phyloP scores from a whole-genome alignment of 2,888 invertebrate species.

The Callyntrura guangdongensis region DNA sequence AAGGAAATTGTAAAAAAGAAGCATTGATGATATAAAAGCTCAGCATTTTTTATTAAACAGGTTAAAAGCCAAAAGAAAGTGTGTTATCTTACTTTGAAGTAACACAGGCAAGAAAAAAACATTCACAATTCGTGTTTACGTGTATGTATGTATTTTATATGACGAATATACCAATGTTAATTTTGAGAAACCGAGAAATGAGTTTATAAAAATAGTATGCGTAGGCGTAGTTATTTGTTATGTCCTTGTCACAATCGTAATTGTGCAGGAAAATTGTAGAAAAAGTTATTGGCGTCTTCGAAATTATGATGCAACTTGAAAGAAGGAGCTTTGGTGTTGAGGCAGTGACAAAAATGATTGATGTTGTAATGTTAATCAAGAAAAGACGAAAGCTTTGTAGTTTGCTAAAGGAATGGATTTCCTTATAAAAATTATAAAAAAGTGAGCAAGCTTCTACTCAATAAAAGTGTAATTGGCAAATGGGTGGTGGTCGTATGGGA shows the following conservation, averaged over 20 bases:
- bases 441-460: not conserved
- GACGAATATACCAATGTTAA: too few species aligned
- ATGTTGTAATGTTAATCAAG: constrained; percentile 1
- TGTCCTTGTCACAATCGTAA: too few species aligned
- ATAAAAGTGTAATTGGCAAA: not conserved
- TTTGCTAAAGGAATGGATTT: not conserved
- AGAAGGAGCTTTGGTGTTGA: not conserved
- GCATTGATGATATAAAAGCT: not conserved
- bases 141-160: too few species aligned
- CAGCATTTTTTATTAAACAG: too few species aligned
- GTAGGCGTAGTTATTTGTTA: too few species aligned
- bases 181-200: too few species aligned
- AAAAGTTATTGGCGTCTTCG: not conserved
- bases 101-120: too few species aligned
- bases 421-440: not conserved
- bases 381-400: not conserved
- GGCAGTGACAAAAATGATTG: not conserved
- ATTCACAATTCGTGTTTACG: not conserved
- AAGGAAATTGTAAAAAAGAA: not conserved
- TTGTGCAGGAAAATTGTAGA: not conserved
- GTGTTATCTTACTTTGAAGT: not conserved
- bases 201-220: too few species aligned
- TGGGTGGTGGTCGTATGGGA: not conserved
- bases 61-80: not conserved
- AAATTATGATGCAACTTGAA: not conserved